phyloP scores from a whole-genome alignment of 2,113 vertebrate genomes.

The Corvus hawaiiensis region DNA sequence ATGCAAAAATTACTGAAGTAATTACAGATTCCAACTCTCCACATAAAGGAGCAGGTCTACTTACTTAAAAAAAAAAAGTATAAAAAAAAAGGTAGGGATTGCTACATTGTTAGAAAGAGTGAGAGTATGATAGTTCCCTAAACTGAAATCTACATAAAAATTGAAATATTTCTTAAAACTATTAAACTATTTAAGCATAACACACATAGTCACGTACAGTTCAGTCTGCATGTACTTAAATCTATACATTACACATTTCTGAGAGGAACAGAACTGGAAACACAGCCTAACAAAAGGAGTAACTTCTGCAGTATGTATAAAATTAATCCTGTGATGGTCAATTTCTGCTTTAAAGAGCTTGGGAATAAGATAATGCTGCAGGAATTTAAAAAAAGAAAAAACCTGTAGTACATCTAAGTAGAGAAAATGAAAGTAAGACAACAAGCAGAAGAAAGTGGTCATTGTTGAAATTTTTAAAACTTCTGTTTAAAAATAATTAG shows the following conservation, averaged over 20 bases:
- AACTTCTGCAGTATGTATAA: not conserved
- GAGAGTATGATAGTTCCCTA: not conserved
- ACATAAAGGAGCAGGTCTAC: not conserved
- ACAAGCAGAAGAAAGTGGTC: not conserved
- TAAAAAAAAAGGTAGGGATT: not conserved
- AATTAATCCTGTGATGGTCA: not conserved
- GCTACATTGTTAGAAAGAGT: rapidly evolving
- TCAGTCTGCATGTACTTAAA: not conserved
- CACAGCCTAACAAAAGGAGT: not conserved
- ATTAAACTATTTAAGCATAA: not conserved
- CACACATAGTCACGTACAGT: not conserved
- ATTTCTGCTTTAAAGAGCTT: not conserved
- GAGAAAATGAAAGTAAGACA: not conserved
- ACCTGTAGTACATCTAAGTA: not conserved
- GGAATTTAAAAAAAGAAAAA: not conserved
- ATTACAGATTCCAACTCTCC: not conserved
- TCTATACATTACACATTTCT: not conserved
- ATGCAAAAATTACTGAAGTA: not conserved
- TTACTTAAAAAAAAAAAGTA: not conserved
- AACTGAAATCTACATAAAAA: not conserved
- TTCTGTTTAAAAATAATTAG: not conserved
- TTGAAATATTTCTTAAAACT: not conserved
- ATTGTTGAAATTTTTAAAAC: not conserved
- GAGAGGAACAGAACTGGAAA: not conserved
- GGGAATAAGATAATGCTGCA: not conserved